Evolutionary conservation across 2,888 invertebrate species (phyloP), one percentile per base, ranked within the genome.

Genomic region (Miltochrista miniata): DNA sequence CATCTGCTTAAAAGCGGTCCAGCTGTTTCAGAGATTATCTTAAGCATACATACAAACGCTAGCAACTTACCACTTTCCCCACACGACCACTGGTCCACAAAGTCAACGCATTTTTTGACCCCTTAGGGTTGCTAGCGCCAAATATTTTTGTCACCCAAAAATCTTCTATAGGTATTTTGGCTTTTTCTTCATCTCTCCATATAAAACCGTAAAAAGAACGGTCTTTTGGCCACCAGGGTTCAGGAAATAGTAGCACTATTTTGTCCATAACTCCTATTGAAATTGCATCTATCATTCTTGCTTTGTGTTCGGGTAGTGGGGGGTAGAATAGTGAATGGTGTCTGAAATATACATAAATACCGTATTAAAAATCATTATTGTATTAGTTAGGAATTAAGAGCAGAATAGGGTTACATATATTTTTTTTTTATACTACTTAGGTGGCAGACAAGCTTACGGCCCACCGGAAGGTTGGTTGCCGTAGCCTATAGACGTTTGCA

Each of bases 201-300:
- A 93, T 40, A 11, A 93, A 86, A 0, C 59, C 66, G 11, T 31
- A 45, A 9, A 37, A 15, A 13, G 8, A 10, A 9, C 24, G 51
- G 0, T 51, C 67, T 7, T 79, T 72, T 0, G 89, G 83, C 95
- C 96, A 96, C 94, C 96, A 96, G 1, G 87, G 83, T 7, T 87
- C 72, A 0, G 93, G 85, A 74, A 95, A 96, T 34, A 91, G 86
- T 0, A 96, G 64, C 44, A 93, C 92, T 24, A 96, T 92, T 83
- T 96, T 96, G 54, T 93, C 92, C 0, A 95, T 93, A 0, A 92
- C 92, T 0, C 96, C 96, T 59, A 94, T 93, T 0, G 93, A 92
- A 38, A 95, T 74, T 12, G 83, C 82, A 76, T 93, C 68, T 24
- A 95, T 94, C 0, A 92, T 89, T 31, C 78, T 79, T 0, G 83